These are phyloP conservation scores for Poecilia gillii DNA, from an alignment of 2,797 vertebrate species.

Conservation along the genomic window DNA sequence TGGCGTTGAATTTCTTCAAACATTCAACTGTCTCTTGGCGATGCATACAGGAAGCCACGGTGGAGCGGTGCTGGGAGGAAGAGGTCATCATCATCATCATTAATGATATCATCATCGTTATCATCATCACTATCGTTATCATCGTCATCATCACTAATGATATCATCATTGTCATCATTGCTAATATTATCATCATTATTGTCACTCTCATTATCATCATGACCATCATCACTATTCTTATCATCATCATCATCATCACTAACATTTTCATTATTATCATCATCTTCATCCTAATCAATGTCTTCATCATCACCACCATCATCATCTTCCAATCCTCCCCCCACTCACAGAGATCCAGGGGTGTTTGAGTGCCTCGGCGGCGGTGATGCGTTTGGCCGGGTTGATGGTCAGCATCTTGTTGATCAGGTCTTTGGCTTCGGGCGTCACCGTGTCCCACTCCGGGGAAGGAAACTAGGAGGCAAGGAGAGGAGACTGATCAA, in stretches of 20 bases:
- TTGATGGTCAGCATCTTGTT: constrained; percentile 99
- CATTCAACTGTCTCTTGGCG: constrained; percentile 98
- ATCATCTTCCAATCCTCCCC: not conserved
- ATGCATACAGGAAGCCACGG: constrained; percentile 98
- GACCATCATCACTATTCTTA: not conserved
- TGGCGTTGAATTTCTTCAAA: constrained; percentile 98
- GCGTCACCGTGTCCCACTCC: constrained; percentile 97
- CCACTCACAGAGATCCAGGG: constrained; percentile 85
- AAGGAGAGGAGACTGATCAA: not conserved
- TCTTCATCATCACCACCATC: not conserved
- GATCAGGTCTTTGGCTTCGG: constrained; percentile 97
- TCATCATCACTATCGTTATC: not conserved
- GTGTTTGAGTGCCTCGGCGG: constrained; percentile 93
- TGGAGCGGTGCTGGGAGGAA: constrained; percentile 91
- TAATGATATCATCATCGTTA: not conserved
- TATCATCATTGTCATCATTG: no score
- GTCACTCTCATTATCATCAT: not conserved
- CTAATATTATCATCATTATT: not conserved
- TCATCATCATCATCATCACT: not conserved
- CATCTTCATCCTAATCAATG: not conserved
- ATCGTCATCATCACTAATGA: not conserved
- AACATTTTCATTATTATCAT: not conserved
- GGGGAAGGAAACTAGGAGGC: constrained; percentile 91
- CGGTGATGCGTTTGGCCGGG: constrained; percentile 93
- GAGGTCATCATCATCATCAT: not conserved